Evolutionary conservation across 2,797 vertebrate species (phyloP).

Genomic region (Phaenicophaeus curvirostris): DNA sequence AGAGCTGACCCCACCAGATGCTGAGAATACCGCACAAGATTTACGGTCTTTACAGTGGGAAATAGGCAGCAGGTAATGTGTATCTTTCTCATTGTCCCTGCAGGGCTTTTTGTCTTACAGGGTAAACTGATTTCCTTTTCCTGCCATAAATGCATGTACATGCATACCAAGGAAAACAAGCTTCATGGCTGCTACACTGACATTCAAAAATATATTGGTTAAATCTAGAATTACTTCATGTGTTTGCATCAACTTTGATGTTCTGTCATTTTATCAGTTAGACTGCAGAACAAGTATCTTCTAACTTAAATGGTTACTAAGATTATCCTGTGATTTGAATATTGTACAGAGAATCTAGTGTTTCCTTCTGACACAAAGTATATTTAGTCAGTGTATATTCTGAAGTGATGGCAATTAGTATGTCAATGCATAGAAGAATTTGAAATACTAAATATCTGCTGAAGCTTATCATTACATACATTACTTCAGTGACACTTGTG

Average conservation of each 20-base stretch:
- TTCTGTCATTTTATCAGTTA: neutral
- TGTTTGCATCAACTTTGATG: neutral
- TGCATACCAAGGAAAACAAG: neutral
- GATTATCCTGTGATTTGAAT: neutral
- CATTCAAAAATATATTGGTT: neutral
- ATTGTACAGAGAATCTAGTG: neutral
- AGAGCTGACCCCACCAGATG: neutral
- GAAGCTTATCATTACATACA: slow-evolving; percentile 18
- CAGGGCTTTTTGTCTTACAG: neutral
- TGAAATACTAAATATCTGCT: neutral
- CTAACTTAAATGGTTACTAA: slow-evolving; percentile 7
- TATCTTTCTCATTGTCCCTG: neutral
- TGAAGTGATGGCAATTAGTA: slow-evolving; percentile 9
- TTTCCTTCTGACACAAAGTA: neutral
- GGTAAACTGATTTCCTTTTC: neutral
- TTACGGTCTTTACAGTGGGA: neutral
- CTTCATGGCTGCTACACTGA: neutral
- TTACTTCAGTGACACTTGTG: neutral
- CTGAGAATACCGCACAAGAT: neutral
- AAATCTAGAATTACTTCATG: neutral
- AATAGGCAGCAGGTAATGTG: neutral
- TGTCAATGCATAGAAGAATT: neutral
- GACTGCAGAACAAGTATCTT: neutral
- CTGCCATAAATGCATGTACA: neutral
- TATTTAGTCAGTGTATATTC: slow-evolving; percentile 14